A percentile compares a stretch with the other conserved stretches of the same genome.
These are phyloP conservation scores for Phodopus roborovskii DNA, from an alignment of 2,113 vertebrate genomes.

Conservation along the genomic window DNA sequence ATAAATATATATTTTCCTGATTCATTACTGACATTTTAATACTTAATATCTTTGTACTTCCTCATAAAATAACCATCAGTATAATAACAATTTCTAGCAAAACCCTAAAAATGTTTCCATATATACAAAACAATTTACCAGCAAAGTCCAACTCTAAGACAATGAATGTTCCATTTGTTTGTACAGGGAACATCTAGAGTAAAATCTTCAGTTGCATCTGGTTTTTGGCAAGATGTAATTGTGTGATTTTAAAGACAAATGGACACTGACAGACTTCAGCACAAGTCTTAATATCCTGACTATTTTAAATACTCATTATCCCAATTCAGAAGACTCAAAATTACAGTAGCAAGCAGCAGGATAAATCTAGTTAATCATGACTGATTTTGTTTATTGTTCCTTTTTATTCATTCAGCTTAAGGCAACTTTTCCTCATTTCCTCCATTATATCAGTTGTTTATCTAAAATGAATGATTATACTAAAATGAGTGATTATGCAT, in stretches of 20 bases:
- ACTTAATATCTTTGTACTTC: background rate
- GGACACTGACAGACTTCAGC: background rate
- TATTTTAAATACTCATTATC: constrained; percentile 2
- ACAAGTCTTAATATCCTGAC: background rate
- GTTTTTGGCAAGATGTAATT: background rate
- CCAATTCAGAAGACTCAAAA: background rate
- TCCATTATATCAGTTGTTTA: background rate
- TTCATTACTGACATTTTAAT: background rate
- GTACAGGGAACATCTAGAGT: background rate
- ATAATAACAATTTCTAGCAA: background rate
- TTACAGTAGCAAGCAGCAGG: background rate
- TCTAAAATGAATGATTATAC: constrained; percentile 17
- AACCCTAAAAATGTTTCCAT: background rate
- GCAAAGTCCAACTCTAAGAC: background rate
- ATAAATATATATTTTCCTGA: background rate
- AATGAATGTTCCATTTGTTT: background rate
- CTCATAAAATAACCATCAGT: background rate
- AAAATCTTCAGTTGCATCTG: background rate
- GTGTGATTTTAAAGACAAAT: background rate
- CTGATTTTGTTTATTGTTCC: background rate
- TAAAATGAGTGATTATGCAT: constrained; percentile 28
- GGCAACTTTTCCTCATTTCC: background rate
- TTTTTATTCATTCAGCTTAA: background rate
- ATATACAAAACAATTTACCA: background rate
- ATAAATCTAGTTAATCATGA: background rate